phyloP scores from a whole-genome alignment of 2,888 invertebrate species.

The Lasioglossum morio region DNA sequence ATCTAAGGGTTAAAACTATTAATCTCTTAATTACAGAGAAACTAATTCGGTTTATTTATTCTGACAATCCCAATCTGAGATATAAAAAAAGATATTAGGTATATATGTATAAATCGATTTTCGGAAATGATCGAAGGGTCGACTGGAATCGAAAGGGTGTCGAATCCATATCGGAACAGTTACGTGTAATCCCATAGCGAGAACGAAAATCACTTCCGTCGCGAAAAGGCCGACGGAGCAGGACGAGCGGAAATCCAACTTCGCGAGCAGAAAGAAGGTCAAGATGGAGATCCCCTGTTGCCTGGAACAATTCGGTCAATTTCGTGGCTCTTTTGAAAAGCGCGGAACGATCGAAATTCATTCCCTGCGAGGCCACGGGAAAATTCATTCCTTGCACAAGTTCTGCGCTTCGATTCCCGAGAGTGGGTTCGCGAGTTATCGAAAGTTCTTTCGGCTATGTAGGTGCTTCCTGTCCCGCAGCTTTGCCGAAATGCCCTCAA shows the following conservation, averaged over 20 bases:
- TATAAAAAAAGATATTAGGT: too few relatives aligned
- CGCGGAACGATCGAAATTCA: conserved; percentile 32
- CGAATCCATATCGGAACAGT: not conserved
- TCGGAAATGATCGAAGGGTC: not conserved
- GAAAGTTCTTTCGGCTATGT: conserved; percentile 48
- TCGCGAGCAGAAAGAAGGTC: conserved; percentile 36
- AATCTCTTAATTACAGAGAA: too few relatives aligned
- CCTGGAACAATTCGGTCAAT: conserved; percentile 20
- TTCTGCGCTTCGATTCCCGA: conserved; percentile 26
- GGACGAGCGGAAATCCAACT: conserved; percentile 38
- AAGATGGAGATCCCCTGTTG: conserved; percentile 31
- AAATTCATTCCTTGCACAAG: conserved; percentile 37
- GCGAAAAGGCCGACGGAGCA: not conserved
- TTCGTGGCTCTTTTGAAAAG: conserved; percentile 20
- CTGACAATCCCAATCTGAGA: too few relatives aligned
- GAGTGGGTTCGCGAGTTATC: conserved; percentile 59
- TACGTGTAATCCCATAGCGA: conserved; percentile 19
- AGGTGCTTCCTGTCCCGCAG: conserved; percentile 21
- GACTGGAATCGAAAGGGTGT: not conserved
- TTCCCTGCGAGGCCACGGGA: not conserved
- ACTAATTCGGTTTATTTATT: too few relatives aligned
- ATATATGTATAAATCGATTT: not conserved
- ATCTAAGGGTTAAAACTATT: too few relatives aligned
- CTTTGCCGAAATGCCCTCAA: conserved; percentile 22
- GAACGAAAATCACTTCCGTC: conserved; percentile 32